Evolutionary conservation across 1,140 invertebrate species (phyloP), one percentile per base, ranked within the genome.

Genomic region (Lordiphosa mommai): DNA sequence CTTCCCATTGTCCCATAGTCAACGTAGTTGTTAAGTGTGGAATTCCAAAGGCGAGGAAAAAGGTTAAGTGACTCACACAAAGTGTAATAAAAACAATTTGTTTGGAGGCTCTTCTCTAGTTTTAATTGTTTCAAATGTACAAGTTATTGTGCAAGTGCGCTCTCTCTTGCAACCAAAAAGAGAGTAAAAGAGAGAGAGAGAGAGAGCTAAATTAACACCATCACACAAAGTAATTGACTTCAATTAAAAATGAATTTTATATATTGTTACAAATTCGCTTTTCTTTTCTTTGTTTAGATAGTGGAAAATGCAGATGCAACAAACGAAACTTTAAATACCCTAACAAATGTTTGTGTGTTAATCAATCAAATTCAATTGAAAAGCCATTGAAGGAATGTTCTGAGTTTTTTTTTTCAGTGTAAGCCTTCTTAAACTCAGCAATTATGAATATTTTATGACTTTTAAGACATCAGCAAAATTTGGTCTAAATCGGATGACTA

Each of bases 201-300:
- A 61, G 14, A 37, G 49, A 52, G 38, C 51, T 85, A 61, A 84
- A 84, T 84, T 84, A 84, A 84, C 79, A 84, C 80, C 77, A 84
- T 79, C 64, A 70, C 64, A 86, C 77, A 84, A 85, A 85, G 49
- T 84, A 84, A 84, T 84, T 84, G 80, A 84, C 79, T 84, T 84
- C 80, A 84, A 84, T 84, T 84, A 84, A 84, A 84, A 76, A 64
- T 72, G 76, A 76, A 82, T 82, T 73, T 55, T 56, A 43, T 43
- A 27, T 27, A 27, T 6, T 27, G 23, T 27, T 27, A 7, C 23
- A 27, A 27, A 7, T 27, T 1, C 23, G 23, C 6, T 27, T 27
- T 27, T 27, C 23, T 27, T 27, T 27, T 7, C 0, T 27, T 27
- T 27, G 23, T 27, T 27, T 27, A 27, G 23, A 7, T 27, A 7